Evolutionary conservation across 2,888 invertebrate genomes (phyloP), one percentile per base, ranked within the genome.

Genomic region (Pegoplata infirma): DNA sequence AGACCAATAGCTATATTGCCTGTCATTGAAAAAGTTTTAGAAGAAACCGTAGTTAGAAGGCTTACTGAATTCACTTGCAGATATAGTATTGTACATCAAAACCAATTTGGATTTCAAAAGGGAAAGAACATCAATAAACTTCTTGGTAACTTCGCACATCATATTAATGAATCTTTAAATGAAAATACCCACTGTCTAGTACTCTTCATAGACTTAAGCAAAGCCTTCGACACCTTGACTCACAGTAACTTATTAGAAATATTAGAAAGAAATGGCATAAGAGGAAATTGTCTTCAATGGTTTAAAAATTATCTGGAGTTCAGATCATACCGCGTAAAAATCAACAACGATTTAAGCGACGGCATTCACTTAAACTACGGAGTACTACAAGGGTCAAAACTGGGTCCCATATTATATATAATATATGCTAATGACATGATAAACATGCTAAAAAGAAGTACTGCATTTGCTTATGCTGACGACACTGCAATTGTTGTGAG

Each of bases 71-170:
- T 59, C 12, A 14, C 36, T 8, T 1, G 6, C 5, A 59, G 16
- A 59, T 59, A 59, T 1, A 40, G 16, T 32, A 59, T 59, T 10
- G 46, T 61, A 44, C n/a, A 49, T n/a, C n/a, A n/a, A n/a, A n/a
- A n/a, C n/a, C n/a, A n/a, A n/a, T n/a, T n/a, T n/a, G n/a, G n/a
- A n/a, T n/a, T n/a, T n/a, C n/a, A n/a, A n/a, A n/a, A n/a, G n/a
- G n/a, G n/a, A n/a, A n/a, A n/a, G n/a, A n/a, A n/a, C n/a, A n/a
- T n/a, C 8, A 46, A 17, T 3, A 56, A 5, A 46, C 32, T 69
- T 2, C 58, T 58, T 2, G 14, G 47, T n/a, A 16, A 16, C 16
- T 58, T 47, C 28, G 5, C 56, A 19, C 40, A 46, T 46, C 17
- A 5, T n/a, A 7, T 44, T 10, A 46, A 63, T 28, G 28, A 25